Base-by-base conservation (phyloP, 2,113 vertebrate genomes). In the Eclectus roratus region DNA sequence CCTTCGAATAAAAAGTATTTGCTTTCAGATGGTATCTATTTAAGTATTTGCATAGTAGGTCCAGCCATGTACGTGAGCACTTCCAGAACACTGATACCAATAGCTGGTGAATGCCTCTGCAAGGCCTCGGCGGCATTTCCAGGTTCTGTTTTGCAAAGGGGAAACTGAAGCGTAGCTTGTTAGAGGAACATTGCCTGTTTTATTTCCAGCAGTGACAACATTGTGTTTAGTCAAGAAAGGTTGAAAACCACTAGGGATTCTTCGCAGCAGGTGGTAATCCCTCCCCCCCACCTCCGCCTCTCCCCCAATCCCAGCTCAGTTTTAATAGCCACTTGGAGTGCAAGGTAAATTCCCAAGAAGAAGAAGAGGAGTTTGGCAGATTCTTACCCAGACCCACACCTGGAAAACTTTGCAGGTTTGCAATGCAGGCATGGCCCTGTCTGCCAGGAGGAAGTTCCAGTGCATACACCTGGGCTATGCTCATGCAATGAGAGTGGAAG, bases 401-500 rank as follows among this genome's bases (percentile, higher is more conserved):
- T 71, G 73, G 35, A 79, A 88, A 73, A 61, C 28, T 46, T 46
- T 61, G 64, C 43, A 86, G 80, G 50, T 82, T 88, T 88, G 49
- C 83, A 63, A 28, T 17, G 43, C 60, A 46, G 39, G 69, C 47
- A 72, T 43, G 12, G 64, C 55, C 44, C 74, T 82, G 70, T 44
- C 66, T 91, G 60, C 56, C 71, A 91, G 84, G 82, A 88, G 78
- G 85, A 96, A 95, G 82, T 85, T 91, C 92, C 74, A 89, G 39
- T 2, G 37, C 20, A 28, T 76, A 63, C 17, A 88, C 70, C 47
- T 80, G 71, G 58, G 60, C 84, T 64, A 37, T n/a, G 53, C 31
- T 84, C 41, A 21, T 41, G 82, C 87, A 80, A 95, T 50, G 58
- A 79, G 81, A 89, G 86, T 65, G 68, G 89, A 92, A 79, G 35